Conservation (phyloP, 2,113 vertebrate genomes). For the Irena cyanogastra region DNA sequence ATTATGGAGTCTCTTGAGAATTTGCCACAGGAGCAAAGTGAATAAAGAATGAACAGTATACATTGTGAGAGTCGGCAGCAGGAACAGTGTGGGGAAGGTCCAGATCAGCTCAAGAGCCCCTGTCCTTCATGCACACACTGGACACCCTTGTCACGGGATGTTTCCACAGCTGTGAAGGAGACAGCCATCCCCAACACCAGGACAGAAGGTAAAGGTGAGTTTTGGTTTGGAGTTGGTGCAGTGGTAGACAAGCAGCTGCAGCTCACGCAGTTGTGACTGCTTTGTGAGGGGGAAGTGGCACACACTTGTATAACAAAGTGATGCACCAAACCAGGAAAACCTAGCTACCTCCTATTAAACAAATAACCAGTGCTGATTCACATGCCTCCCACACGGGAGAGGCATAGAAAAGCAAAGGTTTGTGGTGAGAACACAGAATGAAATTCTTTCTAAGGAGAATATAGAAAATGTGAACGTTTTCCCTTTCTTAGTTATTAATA, state of each 20-base stretch:
- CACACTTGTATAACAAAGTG: not conserved
- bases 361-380: not conserved
- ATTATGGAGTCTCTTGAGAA: not conserved
- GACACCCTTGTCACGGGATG: not conserved
- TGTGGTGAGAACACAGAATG: not conserved
- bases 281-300: not conserved
- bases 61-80: rapidly evolving
- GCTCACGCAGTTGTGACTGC: not conserved
- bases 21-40: not conserved
- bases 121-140: not conserved
- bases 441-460: not conserved
- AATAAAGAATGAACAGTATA: not conserved
- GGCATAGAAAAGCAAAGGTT: not conserved
- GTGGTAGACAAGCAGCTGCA: rapidly evolving
- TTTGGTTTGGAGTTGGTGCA: not conserved
- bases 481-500: not conserved
- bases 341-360: not conserved
- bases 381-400: not conserved
- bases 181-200: not conserved
- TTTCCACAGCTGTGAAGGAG: not conserved
- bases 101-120: not conserved
- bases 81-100: not conserved
- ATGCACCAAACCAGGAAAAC: not conserved
- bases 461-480: not conserved
- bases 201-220: not conserved